phyloP scores from a whole-genome alignment of 2,797 vertebrate genomes.

The Syngnathus acus region DNA sequence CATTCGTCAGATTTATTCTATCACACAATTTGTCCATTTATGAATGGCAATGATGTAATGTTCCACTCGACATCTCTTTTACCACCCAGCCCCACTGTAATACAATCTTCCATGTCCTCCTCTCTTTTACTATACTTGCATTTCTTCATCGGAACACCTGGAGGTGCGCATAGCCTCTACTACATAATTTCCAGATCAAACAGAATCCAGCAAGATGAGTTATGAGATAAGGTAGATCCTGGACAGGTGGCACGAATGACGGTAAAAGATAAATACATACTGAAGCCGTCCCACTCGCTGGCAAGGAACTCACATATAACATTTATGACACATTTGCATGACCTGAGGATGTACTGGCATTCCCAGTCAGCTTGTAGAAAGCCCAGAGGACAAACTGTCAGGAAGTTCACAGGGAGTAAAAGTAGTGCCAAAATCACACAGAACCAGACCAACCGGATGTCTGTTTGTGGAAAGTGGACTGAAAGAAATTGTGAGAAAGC shows the following conservation, averaged over 20 bases:
- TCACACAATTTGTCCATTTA: not conserved
- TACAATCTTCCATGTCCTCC: not conserved
- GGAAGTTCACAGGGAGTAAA: not conserved
- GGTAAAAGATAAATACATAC: conserved; percentile 15
- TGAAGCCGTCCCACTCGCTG: not conserved
- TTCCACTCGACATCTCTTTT: not conserved
- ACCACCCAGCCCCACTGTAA: not conserved
- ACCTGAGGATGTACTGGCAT: conserved; percentile 34
- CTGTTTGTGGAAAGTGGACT: not conserved
- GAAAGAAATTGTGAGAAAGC: not conserved
- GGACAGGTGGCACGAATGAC: conserved; percentile 6
- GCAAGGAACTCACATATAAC: not conserved
- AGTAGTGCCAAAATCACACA: conserved; percentile 1
- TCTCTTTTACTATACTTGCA: not conserved
- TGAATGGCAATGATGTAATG: not conserved
- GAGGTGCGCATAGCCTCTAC: not conserved
- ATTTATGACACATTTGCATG: conserved; percentile 29
- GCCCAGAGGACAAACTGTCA: conserved; percentile 30
- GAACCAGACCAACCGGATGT: conserved; percentile 36
- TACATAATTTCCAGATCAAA: conserved; percentile 12
- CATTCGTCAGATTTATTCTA: not conserved
- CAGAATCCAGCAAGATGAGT: conserved; percentile 2
- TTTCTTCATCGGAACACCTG: not conserved
- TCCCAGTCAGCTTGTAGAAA: conserved; percentile 10
- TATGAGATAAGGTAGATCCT: conserved; percentile 12